These are phyloP conservation scores for Oasisia sp. DNA, from an alignment of 2,888 invertebrate species.

Conservation along the genomic window DNA sequence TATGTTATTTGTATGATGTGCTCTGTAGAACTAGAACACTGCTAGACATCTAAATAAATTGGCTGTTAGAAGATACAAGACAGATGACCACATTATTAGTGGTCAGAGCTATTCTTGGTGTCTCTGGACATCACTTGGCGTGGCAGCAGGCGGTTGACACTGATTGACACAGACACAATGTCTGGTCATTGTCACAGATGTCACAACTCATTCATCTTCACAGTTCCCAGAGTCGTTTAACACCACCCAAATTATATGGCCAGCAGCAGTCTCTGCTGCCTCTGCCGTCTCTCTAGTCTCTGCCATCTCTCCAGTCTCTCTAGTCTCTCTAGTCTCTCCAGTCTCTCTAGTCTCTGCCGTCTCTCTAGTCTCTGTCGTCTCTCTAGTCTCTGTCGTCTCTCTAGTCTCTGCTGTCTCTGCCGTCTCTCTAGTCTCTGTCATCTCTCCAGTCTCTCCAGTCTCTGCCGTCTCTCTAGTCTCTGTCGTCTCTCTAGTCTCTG, in stretches of 20 bases:
- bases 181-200: not conserved
- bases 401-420: not conserved
- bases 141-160: not conserved
- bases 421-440: too few species aligned
- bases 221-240: not conserved
- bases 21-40: too few species aligned
- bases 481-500: too few species aligned
- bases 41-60: not conserved
- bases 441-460: too few species aligned
- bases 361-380: not conserved
- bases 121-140: not conserved
- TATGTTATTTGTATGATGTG: not conserved
- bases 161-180: not conserved
- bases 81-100: not conserved
- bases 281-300: too few species aligned
- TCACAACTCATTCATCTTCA: not conserved
- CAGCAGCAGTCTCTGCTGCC: not conserved
- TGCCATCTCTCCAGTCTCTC: too few species aligned
- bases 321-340: too few species aligned
- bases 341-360: not conserved
- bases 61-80: not conserved
- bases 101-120: not conserved
- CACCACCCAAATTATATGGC: not conserved
- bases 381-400: not conserved
- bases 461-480: too few species aligned